Evolutionary conservation across 2,888 invertebrate species (phyloP).

Genomic region (Leptinotarsa haldemani): DNA sequence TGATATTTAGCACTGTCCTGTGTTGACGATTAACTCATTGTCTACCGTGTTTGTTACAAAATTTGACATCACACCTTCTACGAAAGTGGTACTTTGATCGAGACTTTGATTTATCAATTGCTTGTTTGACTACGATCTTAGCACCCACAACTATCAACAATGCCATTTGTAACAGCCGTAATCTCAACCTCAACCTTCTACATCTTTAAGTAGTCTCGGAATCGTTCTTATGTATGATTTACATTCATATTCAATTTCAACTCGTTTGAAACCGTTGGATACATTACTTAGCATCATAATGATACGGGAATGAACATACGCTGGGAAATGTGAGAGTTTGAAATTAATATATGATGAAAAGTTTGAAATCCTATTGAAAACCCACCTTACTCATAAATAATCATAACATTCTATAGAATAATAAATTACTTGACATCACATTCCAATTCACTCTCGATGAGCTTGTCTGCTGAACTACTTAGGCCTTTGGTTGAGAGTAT

Average conservation of each 20-base stretch:
- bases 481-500: too few relatives aligned
- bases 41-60: too few relatives aligned
- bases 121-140: background rate
- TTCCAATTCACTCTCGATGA: background rate
- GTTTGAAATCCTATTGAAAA: slow-evolving; percentile 14
- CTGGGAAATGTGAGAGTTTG: background rate
- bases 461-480: background rate
- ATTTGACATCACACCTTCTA: background rate
- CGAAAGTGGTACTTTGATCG: background rate
- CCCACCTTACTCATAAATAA: slow-evolving; percentile 16
- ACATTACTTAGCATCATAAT: slow-evolving; percentile 1
- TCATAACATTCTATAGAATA: slow-evolving; percentile 13
- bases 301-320: background rate
- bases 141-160: slow-evolving; percentile 1
- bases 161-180: background rate
- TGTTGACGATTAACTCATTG: background rate
- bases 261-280: background rate
- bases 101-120: background rate
- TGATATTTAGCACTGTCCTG: background rate
- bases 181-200: background rate
- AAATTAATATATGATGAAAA: slow-evolving; percentile 13
- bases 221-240: slow-evolving; percentile 12
- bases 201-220: background rate
- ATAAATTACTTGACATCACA: slow-evolving; percentile 3
- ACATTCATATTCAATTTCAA: slow-evolving; percentile 14